Evolutionary conservation across 2,888 invertebrate species (phyloP), one percentile per base, ranked within the genome.

Genomic region (Thecophora atra): DNA sequence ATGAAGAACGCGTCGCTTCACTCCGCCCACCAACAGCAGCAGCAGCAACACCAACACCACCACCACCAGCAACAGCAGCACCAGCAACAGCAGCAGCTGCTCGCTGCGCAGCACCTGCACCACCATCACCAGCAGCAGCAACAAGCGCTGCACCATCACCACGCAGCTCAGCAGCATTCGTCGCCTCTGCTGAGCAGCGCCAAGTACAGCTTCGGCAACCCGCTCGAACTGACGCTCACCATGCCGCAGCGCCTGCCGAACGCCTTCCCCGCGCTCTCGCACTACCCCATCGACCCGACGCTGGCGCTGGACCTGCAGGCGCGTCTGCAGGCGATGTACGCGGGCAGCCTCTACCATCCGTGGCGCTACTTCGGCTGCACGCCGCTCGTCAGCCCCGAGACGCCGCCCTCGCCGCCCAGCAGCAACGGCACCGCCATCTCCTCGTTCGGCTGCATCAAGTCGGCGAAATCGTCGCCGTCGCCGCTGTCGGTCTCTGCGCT

Each of bases 251-350:
- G 86, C 6, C 75, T 83, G 7, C 78, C 83, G 1, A 79, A 80
- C 54, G 79, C 78, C 47, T 84, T 84, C 60, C 81, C 83, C 0
- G 79, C 79, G 0, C 78, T 84, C 52, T 82, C 82, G 8, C 86
- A 86, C 71, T 85, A 87, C 72, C 84, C 84, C 0, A 64, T 87
- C 67, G 87, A 87, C 75, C 85, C 87, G 3, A 85, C 87, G 42
- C 77, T 87, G 71, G 87, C 87, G 11, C 77, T 87, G 4, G 87
- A 87, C 72, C 73, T 87, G 15, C 87, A 87, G 77, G 86, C 87
- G 0, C 85, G 87, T 7, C 79, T 87, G 2, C 86, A 85, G 75
- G 86, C 87, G 30, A 86, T 87, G 86, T 87, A 87, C 71, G 85
- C 86, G 3, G 84, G 85, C 62, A 81, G 81, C 69, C 77, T 87